Conservation (phyloP, 2,113 vertebrate species). For the Pycnonotus jocosus region DNA sequence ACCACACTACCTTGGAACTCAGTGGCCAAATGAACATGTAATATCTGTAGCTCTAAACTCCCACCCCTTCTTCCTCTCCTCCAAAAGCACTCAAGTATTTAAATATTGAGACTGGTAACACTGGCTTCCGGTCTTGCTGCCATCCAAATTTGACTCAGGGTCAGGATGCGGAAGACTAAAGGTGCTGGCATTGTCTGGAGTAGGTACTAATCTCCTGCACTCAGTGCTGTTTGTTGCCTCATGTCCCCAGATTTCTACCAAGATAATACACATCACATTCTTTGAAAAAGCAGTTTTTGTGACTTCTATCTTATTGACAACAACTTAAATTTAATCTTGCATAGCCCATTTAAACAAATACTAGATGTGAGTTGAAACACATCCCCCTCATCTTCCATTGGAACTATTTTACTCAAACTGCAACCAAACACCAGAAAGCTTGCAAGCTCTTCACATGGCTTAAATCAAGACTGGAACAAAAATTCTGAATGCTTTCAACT, state of each 20-base stretch:
- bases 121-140: not conserved
- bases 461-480: not conserved
- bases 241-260: not conserved
- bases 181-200: not conserved
- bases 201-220: not conserved
- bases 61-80: not conserved
- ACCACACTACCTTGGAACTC: not conserved
- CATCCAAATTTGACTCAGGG: not conserved
- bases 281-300: not conserved
- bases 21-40: not conserved
- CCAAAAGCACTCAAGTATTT: not conserved
- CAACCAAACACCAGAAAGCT: not conserved
- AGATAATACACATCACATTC: not conserved
- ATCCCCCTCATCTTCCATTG: not conserved
- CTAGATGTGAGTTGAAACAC: not conserved
- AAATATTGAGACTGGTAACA: not conserved
- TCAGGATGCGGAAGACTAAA: not conserved
- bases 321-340: not conserved
- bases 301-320: not conserved
- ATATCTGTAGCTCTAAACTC: not conserved
- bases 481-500: not conserved
- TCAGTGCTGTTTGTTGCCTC: not conserved
- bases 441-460: not conserved
- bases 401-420: conserved; percentile 3
- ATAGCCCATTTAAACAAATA: not conserved